Evolutionary conservation across 2,888 invertebrate species (phyloP).

Genomic region (Drosophila atroscutellata): DNA sequence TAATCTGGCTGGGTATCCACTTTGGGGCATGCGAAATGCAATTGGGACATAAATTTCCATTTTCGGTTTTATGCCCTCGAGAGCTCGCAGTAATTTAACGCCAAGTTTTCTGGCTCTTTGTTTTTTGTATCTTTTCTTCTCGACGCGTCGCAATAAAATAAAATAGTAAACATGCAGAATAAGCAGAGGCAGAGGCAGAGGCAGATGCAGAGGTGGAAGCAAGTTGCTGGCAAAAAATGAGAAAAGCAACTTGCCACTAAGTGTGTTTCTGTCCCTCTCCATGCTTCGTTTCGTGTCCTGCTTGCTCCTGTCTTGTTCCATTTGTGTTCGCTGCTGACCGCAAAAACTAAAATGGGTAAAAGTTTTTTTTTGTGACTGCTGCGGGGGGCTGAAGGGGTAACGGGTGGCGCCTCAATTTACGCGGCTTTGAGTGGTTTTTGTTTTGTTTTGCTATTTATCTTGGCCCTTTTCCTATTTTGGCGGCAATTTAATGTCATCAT

Average conservation of each 20-base stretch:
- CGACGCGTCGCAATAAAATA: conserved; percentile 71
- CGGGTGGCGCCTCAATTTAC: conserved; percentile 64
- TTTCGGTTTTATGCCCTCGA: conserved; percentile 78
- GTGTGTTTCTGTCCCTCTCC: conserved; percentile 45
- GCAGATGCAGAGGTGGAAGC: conserved; percentile 22
- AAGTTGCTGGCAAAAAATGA: conserved; percentile 58
- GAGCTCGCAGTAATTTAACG: conserved; percentile 78
- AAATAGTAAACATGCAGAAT: conserved; percentile 74
- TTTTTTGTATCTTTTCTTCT: conserved; percentile 21
- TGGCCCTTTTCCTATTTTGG: conserved; percentile 52
- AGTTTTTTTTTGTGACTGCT: conserved; percentile 30
- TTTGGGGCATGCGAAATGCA: conserved; percentile 58
- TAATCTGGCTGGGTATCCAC: conserved; percentile 59
- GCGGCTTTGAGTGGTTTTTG: conserved; percentile 78
- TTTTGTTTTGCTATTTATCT: conserved; percentile 76
- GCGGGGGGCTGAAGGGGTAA: conserved; percentile 8
- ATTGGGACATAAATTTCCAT: conserved; percentile 81
- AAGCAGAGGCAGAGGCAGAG: conserved; percentile 24
- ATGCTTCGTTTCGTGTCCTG: neutral
- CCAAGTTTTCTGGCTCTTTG: conserved; percentile 58
- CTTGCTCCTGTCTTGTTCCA: conserved; percentile 5
- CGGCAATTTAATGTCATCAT: conserved; percentile 77
- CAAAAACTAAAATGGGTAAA: conserved; percentile 56
- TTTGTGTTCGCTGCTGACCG: conserved; percentile 48
- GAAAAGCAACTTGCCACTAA: conserved; percentile 63